Base-by-base conservation (phyloP, 2,888 invertebrate species). In the Cataglyphis cursor region DNA sequence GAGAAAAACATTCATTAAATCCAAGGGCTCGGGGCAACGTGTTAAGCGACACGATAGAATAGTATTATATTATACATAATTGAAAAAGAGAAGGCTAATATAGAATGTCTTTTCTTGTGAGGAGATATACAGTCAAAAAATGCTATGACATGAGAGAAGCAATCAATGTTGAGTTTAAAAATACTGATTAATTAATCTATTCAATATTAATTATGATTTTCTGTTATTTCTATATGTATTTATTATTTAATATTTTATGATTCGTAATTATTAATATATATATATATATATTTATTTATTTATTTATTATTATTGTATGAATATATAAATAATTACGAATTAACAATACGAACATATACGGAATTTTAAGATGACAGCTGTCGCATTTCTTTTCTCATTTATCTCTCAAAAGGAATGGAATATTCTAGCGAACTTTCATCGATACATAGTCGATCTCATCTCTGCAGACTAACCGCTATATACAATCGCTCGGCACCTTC, bases 1-100 rank as follows among this genome's bases (percentile, higher is more conserved):
- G 1, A 41, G 35, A 21, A 61, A 59, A 80, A 44, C 35, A 24
- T 8, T 31, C 35, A 44, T 35, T 59, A 44, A 59, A 80, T 44
- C 35, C 44, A 80, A 80, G 78, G 59, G n/a, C 21, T 78, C 18
- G 28, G 18, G 54, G 8, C 31, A 57, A 57, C 10, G 68, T 31
- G 41, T 68, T 68, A 78, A 68, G 21, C 54, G 57, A 41, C 66
- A 28, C 66, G 28, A 57, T 21, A 35, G 10, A 48, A 62, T 35
- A 54, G 1, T 31, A 31, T 31, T 31, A 8, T 51, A 44, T 15
- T 65, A 48, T 10, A 10, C 12, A 51, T 31, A 24, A 8, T 48
- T 18, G 18, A 0, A 18, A 1, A 54, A 28, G 51, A 24, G 21
- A n/a, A 24, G 8, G 5, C 0, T 62, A 9, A 1, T 31, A 59